phyloP scores from a whole-genome alignment of 2,888 invertebrate species.

The Cepaea hortensis region DNA sequence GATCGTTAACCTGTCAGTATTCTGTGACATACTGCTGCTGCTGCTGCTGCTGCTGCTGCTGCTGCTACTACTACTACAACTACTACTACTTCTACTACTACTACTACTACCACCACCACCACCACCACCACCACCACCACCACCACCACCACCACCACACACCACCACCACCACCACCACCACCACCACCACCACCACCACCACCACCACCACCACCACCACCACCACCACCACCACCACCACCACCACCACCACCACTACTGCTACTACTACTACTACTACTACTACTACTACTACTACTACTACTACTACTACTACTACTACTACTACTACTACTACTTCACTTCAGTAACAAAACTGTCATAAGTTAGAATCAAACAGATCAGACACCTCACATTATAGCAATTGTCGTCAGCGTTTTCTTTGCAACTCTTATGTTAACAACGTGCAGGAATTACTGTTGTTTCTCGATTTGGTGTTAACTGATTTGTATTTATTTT shows the following conservation, averaged over 20 bases:
- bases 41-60: slow-evolving; percentile 1
- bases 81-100: slow-evolving; percentile 21
- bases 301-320: slow-evolving; percentile 26
- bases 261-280: slow-evolving; percentile 28
- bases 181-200: slow-evolving; percentile 3
- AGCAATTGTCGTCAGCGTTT: no score
- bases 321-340: slow-evolving; percentile 23
- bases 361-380: no score
- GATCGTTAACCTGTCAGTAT: no score
- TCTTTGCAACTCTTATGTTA: no score
- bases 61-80: not conserved
- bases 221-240: not conserved
- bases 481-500: no score
- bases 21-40: no score
- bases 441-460: no score
- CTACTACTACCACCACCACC: not conserved
- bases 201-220: not conserved
- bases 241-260: not conserved
- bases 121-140: no score
- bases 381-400: no score
- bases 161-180: no score
- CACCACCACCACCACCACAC: no score
- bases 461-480: no score
- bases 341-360: not conserved
- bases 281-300: slow-evolving; percentile 21